Evolutionary conservation across 1,140 invertebrate genomes (phyloP), one percentile per base, ranked within the genome.

Genomic region (Papilio helenus): DNA sequence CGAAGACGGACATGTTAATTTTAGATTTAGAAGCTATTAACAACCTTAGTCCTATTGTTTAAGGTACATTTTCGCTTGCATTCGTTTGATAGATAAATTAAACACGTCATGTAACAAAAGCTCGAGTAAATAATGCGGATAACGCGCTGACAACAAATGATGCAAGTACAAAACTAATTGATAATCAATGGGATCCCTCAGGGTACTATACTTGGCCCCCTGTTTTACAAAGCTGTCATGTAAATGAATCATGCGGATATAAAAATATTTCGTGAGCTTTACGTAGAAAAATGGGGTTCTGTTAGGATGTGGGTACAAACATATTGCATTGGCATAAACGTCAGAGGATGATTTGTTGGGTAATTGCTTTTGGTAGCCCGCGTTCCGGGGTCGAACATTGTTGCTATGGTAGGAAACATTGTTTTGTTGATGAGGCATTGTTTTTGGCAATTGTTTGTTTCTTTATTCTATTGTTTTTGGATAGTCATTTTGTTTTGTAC

Each of bases 271-370:
- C 86, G 83, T 81, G 85, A 87, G 83, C 79, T 85, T 85, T 83
- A 88, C 84, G 84, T 85, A 85, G 80, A 79, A 85, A 77, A 89
- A 86, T 87, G 83, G 90, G 90, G 89, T 85, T 84, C 80, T 83
- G 83, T 85, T 85, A 85, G 85, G 84, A 89, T 89, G 88, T 92
- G 91, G 88, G 89, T 88, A 87, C 84, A 84, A 94, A 92, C 93
- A 94, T 94, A 93, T 94, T 94, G 91, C 90, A 86, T 86, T 92
- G 89, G 91, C 90, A 93, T 90, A 92, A 93, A 94, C 88, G 92
- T 93, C 93, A 94, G 89, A 89, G 88, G 89, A 94, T 94, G 93
- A 94, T 94, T 94, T 93, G 93, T 94, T 91, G 84, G 86, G 91
- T 94, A 93, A 94, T 94, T 94, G 91, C 83, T 90, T 94, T 90